phyloP scores from a whole-genome alignment of 2,113 vertebrate species.

The Paralichthys olivaceus region DNA sequence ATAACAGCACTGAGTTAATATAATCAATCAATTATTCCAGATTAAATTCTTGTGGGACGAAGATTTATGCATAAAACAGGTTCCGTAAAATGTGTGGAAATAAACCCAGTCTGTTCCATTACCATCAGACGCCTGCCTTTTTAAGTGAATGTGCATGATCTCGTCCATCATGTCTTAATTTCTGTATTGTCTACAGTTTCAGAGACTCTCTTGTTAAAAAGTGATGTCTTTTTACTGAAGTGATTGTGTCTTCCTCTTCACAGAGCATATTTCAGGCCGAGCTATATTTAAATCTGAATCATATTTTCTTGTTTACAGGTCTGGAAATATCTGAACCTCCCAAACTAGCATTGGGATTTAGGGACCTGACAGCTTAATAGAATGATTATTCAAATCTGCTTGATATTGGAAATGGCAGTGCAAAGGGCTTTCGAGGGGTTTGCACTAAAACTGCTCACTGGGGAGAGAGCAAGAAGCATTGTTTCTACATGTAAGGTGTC shows the following conservation, averaged over 20 bases:
- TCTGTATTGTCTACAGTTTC: no score
- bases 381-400: slow-evolving; percentile 69
- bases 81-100: background rate
- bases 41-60: background rate
- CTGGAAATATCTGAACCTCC: slow-evolving; percentile 38
- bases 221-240: background rate
- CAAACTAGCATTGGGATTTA: slow-evolving; percentile 46
- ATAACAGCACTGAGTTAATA: background rate
- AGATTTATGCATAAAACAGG: background rate
- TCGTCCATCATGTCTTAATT: no score
- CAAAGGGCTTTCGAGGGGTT: slow-evolving; percentile 23
- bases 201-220: no score
- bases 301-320: slow-evolving; percentile 30
- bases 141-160: no score
- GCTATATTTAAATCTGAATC: slow-evolving; percentile 19
- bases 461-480: slow-evolving; percentile 8
- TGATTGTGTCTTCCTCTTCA: background rate
- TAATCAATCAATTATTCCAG: background rate
- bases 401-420: slow-evolving; percentile 38
- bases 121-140: background rate
- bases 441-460: slow-evolving; percentile 21
- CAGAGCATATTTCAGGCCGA: background rate
- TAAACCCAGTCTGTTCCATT: background rate
- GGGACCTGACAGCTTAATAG: slow-evolving; percentile 58
- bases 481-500: slow-evolving; percentile 24